A percentile compares a stretch with the other conserved stretches of the same genome.
These are phyloP conservation scores for Aurelia aurita complex sp. Pacific DNA, from an alignment of 30 jellyfish, hydroid and myxozoan genomes.

Conservation along the genomic window DNA sequence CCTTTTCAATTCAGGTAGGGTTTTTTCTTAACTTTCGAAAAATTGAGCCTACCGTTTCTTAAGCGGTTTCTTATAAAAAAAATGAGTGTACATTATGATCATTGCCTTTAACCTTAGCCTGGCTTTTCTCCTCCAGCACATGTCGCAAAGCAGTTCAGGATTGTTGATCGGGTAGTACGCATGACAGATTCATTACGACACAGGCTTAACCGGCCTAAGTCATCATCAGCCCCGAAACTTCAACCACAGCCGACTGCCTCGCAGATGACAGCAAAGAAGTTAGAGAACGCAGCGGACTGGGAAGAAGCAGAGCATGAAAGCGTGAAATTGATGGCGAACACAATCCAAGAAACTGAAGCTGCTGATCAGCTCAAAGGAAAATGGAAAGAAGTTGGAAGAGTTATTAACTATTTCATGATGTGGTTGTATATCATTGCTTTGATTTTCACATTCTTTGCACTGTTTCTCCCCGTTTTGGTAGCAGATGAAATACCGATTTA, in stretches of 20 bases:
- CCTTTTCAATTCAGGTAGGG: no score
- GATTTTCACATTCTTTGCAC: conserved; percentile 50
- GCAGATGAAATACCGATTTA: conserved; percentile 5
- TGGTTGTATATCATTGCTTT: conserved; percentile 58
- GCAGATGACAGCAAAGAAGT: conserved; percentile 28
- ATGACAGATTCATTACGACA: conserved; percentile 26
- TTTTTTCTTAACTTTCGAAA: no score
- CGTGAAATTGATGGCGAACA: conserved; percentile 70
- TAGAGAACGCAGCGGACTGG: conserved; percentile 47
- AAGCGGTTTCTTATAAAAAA: no score
- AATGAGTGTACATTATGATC: no score
- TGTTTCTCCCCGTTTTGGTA: conserved; percentile 56
- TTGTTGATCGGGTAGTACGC: conserved; percentile 41
- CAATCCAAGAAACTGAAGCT: conserved; percentile 40
- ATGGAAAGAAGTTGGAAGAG: conserved; percentile 81
- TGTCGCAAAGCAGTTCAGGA: conserved; percentile 23
- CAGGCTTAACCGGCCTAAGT: conserved; percentile 14
- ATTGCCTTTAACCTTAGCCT: no score
- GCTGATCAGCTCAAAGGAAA: conserved; percentile 36
- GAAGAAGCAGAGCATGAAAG: conserved; percentile 69
- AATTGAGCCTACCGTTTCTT: no score
- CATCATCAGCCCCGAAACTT: not conserved
- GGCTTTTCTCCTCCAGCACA: no score
- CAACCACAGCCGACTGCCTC: no score
- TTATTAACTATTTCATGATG: conserved; percentile 64